A percentile compares a stretch with the other conserved stretches of the same genome.
Conservation (phyloP, 2,797 vertebrate genomes). For the Myoxocephalus aenaeus region DNA sequence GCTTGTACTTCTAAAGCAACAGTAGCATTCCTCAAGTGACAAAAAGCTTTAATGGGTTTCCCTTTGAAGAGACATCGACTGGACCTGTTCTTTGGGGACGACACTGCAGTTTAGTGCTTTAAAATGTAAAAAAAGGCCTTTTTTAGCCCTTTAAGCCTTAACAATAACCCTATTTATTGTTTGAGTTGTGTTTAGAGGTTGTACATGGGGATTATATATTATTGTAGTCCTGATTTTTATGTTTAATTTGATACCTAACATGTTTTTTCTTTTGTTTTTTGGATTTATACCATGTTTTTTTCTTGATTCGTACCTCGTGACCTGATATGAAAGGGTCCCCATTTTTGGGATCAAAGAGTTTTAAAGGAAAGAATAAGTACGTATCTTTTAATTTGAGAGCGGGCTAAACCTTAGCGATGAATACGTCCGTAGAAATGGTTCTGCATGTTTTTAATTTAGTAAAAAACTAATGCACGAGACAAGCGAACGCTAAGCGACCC, state of each 20-base stretch:
- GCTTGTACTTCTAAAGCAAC: not conserved
- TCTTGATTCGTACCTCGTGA: no score
- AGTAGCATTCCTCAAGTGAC: not conserved
- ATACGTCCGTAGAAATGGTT: not conserved
- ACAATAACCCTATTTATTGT: no score
- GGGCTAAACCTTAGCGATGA: not conserved
- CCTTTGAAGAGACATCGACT: not conserved
- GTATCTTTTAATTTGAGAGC: not conserved
- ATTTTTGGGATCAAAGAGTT: no score
- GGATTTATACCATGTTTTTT: no score
- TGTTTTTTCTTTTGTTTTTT: no score
- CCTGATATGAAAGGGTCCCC: no score
- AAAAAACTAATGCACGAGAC: not conserved
- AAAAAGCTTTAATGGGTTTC: not conserved
- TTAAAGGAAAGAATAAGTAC: not conserved
- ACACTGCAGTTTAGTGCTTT: not conserved
- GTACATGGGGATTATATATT: no score
- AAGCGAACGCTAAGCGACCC: conserved; percentile 30
- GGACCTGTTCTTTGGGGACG: not conserved
- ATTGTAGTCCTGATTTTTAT: no score
- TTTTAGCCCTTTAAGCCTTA: no score
- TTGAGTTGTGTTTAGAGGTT: no score
- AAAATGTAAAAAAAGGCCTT: not conserved
- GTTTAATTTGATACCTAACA: no score
- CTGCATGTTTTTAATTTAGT: no score